A percentile compares a stretch with the other conserved stretches of the same genome.
These are phyloP conservation scores for Pica pica DNA, from an alignment of 2,113 vertebrate species.

Conservation along the genomic window DNA sequence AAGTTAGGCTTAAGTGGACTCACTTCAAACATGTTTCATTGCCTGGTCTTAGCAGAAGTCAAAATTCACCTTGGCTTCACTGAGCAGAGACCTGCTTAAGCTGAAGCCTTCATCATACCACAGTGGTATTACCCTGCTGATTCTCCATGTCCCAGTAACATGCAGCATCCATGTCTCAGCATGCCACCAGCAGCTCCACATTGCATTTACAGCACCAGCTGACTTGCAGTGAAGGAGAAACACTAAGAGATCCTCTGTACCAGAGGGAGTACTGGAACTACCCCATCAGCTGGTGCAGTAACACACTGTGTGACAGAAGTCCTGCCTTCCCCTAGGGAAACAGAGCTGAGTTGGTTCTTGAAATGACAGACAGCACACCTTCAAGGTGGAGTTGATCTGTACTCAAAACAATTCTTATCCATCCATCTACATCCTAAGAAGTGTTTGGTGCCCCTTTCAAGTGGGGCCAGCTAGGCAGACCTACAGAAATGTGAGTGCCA, in stretches of 20 bases:
- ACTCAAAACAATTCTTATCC: background rate
- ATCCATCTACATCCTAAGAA: background rate
- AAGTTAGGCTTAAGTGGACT: background rate
- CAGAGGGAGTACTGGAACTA: background rate
- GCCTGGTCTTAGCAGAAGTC: background rate
- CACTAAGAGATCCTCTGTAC: background rate
- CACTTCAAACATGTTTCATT: background rate
- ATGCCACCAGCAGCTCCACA: background rate
- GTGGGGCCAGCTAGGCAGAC: background rate
- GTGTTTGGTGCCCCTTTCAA: background rate
- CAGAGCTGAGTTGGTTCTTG: background rate
- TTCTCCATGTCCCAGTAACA: background rate
- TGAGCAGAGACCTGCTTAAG: background rate
- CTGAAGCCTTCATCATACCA: background rate
- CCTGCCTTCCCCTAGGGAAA: background rate
- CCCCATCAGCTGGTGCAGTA: background rate
- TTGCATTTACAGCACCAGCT: background rate
- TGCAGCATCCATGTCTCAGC: rapidly evolving
- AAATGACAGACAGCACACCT: background rate
- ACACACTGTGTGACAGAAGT: background rate
- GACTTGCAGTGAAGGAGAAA: background rate
- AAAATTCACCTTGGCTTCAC: background rate
- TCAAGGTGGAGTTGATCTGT: background rate
- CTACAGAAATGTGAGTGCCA: background rate
- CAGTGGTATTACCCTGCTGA: background rate